Evolutionary conservation across 2,888 invertebrate genomes (phyloP).

Genomic region (Acrocyrtus sp.): DNA sequence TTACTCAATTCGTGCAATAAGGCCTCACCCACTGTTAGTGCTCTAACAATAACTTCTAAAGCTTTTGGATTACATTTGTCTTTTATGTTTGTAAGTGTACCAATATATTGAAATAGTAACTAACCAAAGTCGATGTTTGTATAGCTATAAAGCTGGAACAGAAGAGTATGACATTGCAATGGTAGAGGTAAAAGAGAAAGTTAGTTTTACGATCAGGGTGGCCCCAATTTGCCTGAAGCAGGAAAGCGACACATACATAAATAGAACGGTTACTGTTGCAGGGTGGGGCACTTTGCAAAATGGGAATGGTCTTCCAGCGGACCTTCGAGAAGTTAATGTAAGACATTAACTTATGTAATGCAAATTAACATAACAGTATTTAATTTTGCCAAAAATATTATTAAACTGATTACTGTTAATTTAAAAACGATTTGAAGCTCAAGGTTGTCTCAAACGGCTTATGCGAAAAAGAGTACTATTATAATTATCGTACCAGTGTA

Average conservation of each 20-base stretch:
- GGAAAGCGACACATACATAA: conserved; percentile 39
- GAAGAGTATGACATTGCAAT: conserved; percentile 53
- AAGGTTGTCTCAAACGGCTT: conserved; percentile 39
- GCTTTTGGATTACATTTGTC: background rate
- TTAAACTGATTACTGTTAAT: background rate
- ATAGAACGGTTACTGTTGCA: conserved; percentile 47
- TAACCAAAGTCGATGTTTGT: too few relatives aligned
- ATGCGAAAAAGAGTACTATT: conserved; percentile 42
- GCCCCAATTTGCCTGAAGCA: conserved; percentile 53
- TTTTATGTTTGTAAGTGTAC: too few relatives aligned
- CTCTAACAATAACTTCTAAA: background rate
- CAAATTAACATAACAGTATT: too few relatives aligned
- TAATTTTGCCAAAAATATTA: background rate
- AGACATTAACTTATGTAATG: too few relatives aligned
- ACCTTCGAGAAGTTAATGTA: conserved; percentile 55
- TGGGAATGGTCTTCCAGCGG: conserved; percentile 47
- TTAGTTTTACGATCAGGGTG: conserved; percentile 42
- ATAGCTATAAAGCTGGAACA: conserved; percentile 46
- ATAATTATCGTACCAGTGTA: conserved; percentile 40
- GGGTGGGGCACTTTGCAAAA: conserved; percentile 53
- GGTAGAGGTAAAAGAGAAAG: conserved; percentile 40
- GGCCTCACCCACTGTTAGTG: conserved; percentile 48
- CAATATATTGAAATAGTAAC: too few relatives aligned
- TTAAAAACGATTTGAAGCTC: conserved; percentile 23
- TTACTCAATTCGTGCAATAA: conserved; percentile 29